Conservation (phyloP, 2,888 invertebrate genomes). For the Sycophila texana region DNA sequence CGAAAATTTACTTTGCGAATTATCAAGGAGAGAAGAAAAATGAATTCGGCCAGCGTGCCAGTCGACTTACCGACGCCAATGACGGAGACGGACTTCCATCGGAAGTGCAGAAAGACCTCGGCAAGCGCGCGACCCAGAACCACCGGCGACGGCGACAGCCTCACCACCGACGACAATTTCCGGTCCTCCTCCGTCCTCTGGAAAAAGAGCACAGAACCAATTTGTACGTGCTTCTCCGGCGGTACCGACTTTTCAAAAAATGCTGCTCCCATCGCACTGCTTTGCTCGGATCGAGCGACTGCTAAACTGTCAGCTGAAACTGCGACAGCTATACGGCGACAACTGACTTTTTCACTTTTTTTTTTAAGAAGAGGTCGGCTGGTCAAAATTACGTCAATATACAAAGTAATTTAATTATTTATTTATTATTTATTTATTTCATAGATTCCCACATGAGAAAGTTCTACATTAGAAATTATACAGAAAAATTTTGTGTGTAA, state of each 20-base stretch:
- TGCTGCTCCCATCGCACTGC: background rate
- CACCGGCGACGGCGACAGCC: constrained; percentile 76
- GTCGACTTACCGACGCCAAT: constrained; percentile 77
- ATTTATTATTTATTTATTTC: no score
- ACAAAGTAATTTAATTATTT: no score
- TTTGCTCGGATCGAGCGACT: no score
- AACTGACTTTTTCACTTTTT: no score
- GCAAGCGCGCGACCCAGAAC: constrained; percentile 76
- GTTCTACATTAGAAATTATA: no score
- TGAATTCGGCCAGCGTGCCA: background rate
- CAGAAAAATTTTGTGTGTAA: no score
- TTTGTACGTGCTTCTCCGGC: background rate
- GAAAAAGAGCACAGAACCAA: constrained; percentile 45
- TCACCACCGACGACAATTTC: constrained; percentile 65
- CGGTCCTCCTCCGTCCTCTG: constrained; percentile 64
- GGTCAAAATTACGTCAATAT: no score
- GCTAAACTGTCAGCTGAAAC: no score
- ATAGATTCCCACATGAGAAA: no score
- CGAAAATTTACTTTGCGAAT: no score
- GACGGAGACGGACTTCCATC: constrained; percentile 78
- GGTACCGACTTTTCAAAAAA: background rate
- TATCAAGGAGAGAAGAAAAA: background rate
- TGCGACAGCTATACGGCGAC: no score
- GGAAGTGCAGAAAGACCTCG: constrained; percentile 76
- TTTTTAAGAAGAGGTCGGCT: no score